Evolutionary conservation across 1,140 invertebrate species (phyloP).

Genomic region (Dinoponera quadriceps): DNA sequence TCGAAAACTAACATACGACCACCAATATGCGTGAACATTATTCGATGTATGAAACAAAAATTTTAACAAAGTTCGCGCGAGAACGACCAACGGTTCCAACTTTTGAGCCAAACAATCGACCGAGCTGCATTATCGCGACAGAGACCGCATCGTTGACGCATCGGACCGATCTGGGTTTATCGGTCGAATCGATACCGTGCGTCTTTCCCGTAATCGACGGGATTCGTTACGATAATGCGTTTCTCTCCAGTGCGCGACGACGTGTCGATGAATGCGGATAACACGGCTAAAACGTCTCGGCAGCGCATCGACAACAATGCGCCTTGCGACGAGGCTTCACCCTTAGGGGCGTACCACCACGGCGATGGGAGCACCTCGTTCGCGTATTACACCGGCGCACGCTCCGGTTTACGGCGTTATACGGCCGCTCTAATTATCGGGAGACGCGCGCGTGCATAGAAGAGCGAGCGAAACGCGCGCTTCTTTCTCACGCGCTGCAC

Average conservation of each 20-base stretch:
- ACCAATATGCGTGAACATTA: background rate
- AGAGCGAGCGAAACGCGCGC: slow-evolving; percentile 9
- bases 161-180: slow-evolving; percentile 45
- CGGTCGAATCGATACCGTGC: slow-evolving; percentile 41
- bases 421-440: slow-evolving; percentile 41
- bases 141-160: too few species aligned
- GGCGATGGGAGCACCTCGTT: slow-evolving; percentile 8
- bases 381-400: background rate
- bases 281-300: slow-evolving; percentile 32
- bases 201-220: slow-evolving; percentile 29
- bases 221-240: slow-evolving; percentile 37
- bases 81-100: background rate
- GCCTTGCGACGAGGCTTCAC: background rate
- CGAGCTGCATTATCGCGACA: background rate
- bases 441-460: slow-evolving; percentile 54
- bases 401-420: slow-evolving; percentile 10
- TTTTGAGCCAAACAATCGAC: background rate
- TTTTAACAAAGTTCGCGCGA: background rate
- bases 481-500: slow-evolving; percentile 55
- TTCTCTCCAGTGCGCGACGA: slow-evolving; percentile 24
- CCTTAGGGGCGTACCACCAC: slow-evolving; percentile 20
- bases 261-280: slow-evolving; percentile 58
- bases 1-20: too few species aligned
- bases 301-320: slow-evolving; percentile 27
- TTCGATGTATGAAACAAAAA: too few species aligned